Conservation (phyloP, 2,113 vertebrate genomes). For the Cromileptes altivelis region DNA sequence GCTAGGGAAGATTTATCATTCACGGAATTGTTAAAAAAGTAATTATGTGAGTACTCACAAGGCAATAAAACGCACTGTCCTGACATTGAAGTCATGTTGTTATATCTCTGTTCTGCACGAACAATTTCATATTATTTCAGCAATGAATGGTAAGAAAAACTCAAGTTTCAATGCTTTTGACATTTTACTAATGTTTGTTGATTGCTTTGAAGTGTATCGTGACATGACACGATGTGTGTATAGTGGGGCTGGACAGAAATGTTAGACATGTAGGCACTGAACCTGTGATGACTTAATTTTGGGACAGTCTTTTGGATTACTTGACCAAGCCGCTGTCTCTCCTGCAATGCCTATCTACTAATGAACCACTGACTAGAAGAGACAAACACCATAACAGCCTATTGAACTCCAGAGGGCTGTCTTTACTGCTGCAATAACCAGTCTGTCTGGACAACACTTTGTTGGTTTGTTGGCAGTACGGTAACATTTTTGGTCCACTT, state of each 20-base stretch:
- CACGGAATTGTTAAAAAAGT: slow-evolving; percentile 12
- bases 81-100: neutral
- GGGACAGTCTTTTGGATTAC: slow-evolving; percentile 34
- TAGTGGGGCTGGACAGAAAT: neutral
- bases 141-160: neutral
- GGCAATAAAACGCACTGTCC: neutral
- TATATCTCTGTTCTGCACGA: neutral
- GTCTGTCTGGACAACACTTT: slow-evolving; percentile 4
- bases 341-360: slow-evolving; percentile 71
- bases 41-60: neutral
- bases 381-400: slow-evolving; percentile 69
- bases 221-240: neutral
- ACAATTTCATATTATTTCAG: neutral
- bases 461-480: neutral
- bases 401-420: slow-evolving; percentile 61
- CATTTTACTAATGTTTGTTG: neutral
- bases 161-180: neutral
- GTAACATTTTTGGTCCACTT: neutral
- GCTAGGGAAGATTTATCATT: slow-evolving; percentile 7
- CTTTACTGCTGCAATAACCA: slow-evolving; percentile 21
- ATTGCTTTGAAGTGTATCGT: neutral
- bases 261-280: neutral
- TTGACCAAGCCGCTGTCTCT: slow-evolving; percentile 26
- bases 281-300: slow-evolving; percentile 30
- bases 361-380: slow-evolving; percentile 53